Base-by-base conservation (phyloP, 2,113 vertebrate genomes). In the Gopherus flavomarginatus region DNA sequence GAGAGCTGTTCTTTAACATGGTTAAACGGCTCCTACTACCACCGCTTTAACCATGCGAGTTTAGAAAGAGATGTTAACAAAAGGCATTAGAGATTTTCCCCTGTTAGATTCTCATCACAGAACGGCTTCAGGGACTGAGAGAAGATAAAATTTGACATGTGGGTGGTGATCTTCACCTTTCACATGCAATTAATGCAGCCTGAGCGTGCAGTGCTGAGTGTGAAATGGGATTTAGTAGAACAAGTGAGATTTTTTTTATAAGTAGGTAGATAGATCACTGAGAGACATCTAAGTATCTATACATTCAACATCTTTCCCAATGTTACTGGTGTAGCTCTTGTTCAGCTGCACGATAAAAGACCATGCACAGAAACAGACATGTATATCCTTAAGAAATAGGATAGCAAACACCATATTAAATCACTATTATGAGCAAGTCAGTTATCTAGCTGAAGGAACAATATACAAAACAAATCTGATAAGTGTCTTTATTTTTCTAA, bases 171-270 rank as follows among this genome's bases (percentile, higher is more conserved):
- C 69, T 94, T 95, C 0, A 1, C 13, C 11, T n/a, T 94, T 95
- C 44, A 90, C 50, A 24, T 16, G 27, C 31, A 93, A 95, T 86
- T 86, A 86, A 65, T 44, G 82, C 13, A 38, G 12, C 75, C 79
- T 92, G 59, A 91, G 27, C 89, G 94, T 93, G 13, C 31, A 69
- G n/a, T 90, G 19, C 3, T 90, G 26, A 89, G 82, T 59, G 6
- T 44, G 69, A 90, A 95, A 95, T 69, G 24, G 24, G 27, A 92
- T 92, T 86, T 91, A 65, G 27, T 65, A 80, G 21, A 94, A 93
- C 31, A 92, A 95, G 84, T 69, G 1, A 62, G 9, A 13, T 47
- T 47, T 42, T 84, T 88, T 84, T 44, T 50, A 47, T 50, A 50
- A 8, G 44, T 50, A 50, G 47, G 10, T 49, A 49, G 47, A 49